Conservation (phyloP, 2,113 vertebrate genomes). For the Tyto alba region DNA sequence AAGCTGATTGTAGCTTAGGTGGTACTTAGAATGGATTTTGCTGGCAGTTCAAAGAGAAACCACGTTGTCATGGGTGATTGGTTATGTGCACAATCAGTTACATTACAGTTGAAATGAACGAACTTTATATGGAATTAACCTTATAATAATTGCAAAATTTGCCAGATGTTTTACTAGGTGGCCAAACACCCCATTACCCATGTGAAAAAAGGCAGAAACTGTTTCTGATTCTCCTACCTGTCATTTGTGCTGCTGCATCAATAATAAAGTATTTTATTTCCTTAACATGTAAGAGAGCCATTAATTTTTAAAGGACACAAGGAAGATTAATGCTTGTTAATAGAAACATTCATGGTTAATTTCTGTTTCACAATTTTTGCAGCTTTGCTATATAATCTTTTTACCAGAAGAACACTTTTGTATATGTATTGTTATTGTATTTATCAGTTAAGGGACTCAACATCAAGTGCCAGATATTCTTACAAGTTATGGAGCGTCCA, state of each 20-base stretch:
- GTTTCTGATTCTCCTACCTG: background rate
- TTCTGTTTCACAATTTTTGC: background rate
- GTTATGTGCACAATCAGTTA: background rate
- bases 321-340: background rate
- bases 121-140: background rate
- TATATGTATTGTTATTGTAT: background rate
- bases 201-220: background rate
- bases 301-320: background rate
- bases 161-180: background rate
- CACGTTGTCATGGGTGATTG: accelerated
- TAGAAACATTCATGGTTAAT: background rate
- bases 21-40: background rate
- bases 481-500: background rate
- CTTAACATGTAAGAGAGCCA: background rate
- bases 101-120: background rate
- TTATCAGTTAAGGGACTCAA: background rate
- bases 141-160: background rate
- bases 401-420: background rate
- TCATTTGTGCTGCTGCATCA: background rate
- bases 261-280: background rate
- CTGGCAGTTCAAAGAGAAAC: background rate
- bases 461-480: background rate
- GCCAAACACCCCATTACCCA: background rate
- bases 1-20: background rate
- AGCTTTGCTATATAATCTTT: background rate